Evolutionary conservation across 1,140 invertebrate species (phyloP).

Genomic region (Tetragnatha versicolor): DNA sequence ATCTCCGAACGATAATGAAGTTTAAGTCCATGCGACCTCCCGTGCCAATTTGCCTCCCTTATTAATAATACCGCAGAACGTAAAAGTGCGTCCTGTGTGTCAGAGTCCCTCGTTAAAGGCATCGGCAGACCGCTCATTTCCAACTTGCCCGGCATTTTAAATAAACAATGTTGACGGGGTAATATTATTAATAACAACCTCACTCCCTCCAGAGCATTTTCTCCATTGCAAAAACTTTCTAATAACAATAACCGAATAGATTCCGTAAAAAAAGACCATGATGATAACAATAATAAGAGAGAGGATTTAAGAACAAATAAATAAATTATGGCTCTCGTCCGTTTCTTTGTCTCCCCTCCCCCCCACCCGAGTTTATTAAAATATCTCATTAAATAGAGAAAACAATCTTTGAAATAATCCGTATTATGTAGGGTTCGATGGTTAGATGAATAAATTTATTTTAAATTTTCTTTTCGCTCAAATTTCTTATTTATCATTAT

Average conservation of each 20-base stretch:
- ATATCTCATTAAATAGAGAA: constrained; percentile 54
- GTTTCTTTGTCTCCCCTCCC: background rate
- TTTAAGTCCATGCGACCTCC: too few relatives aligned
- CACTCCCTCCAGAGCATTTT: constrained; percentile 21
- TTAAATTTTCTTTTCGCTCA: constrained; percentile 47
- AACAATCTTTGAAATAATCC: constrained; percentile 54
- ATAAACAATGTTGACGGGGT: constrained; percentile 52
- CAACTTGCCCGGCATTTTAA: constrained; percentile 17
- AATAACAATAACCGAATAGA: constrained; percentile 38
- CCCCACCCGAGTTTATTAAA: constrained; percentile 50
- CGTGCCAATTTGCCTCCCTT: too few relatives aligned
- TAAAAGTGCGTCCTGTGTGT: too few relatives aligned
- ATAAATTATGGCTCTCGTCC: constrained; percentile 40
- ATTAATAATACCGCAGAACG: too few relatives aligned
- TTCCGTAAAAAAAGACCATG: constrained; percentile 12
- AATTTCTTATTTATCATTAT: constrained; percentile 19
- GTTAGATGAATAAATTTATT: constrained; percentile 56
- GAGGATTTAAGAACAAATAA: constrained; percentile 51
- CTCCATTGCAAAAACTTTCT: constrained; percentile 23
- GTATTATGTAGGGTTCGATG: constrained; percentile 42
- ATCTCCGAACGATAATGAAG: too few relatives aligned
- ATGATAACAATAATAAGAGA: constrained; percentile 5
- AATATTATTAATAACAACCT: constrained; percentile 50
- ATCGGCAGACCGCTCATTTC: constrained; percentile 32
- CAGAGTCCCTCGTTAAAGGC: constrained; percentile 28